phyloP scores from a whole-genome alignment of 1,140 invertebrate species.

The Oryzaephilus surinamensis region DNA sequence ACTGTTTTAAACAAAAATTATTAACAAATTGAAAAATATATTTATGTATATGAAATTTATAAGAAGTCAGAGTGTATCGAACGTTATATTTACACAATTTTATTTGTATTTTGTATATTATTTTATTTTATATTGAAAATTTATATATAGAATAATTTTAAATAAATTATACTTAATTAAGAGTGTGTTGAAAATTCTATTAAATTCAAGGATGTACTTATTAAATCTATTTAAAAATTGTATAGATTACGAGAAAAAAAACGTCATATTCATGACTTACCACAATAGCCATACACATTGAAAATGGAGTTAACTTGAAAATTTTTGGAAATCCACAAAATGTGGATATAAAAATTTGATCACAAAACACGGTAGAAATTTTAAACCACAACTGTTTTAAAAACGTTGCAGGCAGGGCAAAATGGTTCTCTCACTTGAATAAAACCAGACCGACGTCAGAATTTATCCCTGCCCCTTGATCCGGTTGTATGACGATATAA shows the following conservation, averaged over 20 bases:
- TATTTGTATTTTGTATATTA: too few species aligned
- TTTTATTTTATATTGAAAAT: too few species aligned
- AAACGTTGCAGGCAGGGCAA: slow-evolving; percentile 20
- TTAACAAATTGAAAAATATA: too few species aligned
- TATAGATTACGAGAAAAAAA: too few species aligned
- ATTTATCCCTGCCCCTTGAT: slow-evolving; percentile 2
- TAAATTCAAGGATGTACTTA: too few species aligned
- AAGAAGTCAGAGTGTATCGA: too few species aligned
- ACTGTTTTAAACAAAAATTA: too few species aligned
- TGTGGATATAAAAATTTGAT: slow-evolving; percentile 16
- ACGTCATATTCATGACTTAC: slow-evolving; percentile 38
- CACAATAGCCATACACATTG: slow-evolving; percentile 54
- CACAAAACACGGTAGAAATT: slow-evolving; percentile 15
- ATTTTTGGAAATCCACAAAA: slow-evolving; percentile 18
- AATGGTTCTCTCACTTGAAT: slow-evolving; percentile 26
- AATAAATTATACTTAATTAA: too few species aligned
- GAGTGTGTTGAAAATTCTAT: too few species aligned
- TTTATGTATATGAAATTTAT: too few species aligned
- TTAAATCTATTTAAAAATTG: background rate
- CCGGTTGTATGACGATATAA: slow-evolving; percentile 7
- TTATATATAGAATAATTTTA: too few species aligned
- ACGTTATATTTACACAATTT: too few species aligned
- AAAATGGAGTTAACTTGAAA: slow-evolving; percentile 40
- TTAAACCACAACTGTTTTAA: slow-evolving; percentile 17
- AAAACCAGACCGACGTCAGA: slow-evolving; percentile 20